phyloP scores from a whole-genome alignment of 2,888 invertebrate species.

The Brassicogethes aeneus region DNA sequence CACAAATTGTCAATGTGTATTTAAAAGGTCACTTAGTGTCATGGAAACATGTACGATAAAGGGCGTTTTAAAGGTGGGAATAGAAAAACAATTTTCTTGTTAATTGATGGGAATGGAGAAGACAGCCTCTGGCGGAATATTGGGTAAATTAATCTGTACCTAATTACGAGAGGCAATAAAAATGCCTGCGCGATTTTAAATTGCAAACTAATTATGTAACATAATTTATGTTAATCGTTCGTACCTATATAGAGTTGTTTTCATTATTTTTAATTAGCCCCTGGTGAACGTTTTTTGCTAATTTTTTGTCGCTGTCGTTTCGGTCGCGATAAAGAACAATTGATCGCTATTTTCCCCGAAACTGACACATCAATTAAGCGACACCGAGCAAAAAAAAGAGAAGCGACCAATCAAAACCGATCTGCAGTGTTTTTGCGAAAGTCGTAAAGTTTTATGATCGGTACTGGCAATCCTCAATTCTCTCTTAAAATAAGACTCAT shows the following conservation, averaged over 20 bases:
- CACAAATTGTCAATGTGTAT: too few species aligned
- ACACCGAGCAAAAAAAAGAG: constrained; percentile 13
- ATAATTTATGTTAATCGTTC: too few species aligned
- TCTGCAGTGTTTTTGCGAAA: constrained; percentile 31
- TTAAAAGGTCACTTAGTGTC: too few species aligned
- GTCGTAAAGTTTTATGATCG: constrained; percentile 36
- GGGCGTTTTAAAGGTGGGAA: too few species aligned
- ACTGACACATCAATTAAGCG: constrained; percentile 37
- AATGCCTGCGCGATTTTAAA: constrained; percentile 13
- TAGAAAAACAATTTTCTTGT: too few species aligned
- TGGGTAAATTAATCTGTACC: background rate
- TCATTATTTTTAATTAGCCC: constrained; percentile 19
- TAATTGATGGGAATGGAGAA: too few species aligned
- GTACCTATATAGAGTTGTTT: constrained; percentile 20
- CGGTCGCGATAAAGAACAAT: constrained; percentile 26
- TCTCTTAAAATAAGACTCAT: too few species aligned
- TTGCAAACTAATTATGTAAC: constrained; percentile 20
- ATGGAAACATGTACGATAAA: too few species aligned
- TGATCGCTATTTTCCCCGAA: constrained; percentile 34
- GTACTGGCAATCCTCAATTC: too few species aligned
- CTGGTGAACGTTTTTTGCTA: constrained; percentile 3
- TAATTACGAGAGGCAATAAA: constrained; percentile 4
- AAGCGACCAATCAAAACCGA: constrained; percentile 36
- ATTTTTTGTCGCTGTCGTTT: constrained; percentile 13
- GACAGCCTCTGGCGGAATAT: background rate